Evolutionary conservation across 2,113 vertebrate genomes (phyloP).

Genomic region (Centropristis striata): DNA sequence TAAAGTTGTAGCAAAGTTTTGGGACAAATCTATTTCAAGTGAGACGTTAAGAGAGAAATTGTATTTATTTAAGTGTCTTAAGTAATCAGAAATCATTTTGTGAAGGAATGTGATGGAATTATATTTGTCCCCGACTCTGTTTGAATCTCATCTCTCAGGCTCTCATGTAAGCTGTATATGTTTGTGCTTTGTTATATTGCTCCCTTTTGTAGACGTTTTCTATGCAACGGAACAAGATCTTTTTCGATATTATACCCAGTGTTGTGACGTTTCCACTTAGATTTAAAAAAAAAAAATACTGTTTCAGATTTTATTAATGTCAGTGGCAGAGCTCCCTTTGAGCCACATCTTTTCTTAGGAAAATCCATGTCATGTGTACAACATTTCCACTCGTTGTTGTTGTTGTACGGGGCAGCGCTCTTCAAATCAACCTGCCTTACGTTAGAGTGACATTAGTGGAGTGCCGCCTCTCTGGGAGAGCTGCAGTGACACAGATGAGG

Average conservation of each 20-base stretch:
- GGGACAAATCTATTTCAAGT: conserved; percentile 59
- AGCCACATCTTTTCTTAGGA: conserved; percentile 62
- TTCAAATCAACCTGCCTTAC: conserved; percentile 50
- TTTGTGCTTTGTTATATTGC: conserved; percentile 74
- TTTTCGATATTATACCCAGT: conserved; percentile 56
- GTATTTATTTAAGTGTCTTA: conserved; percentile 67
- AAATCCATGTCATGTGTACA: conserved; percentile 36
- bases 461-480: conserved; percentile 52
- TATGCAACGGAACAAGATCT: conserved; percentile 83
- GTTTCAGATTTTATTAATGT: conserved; percentile 55
- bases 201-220: conserved; percentile 84
- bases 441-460: conserved; percentile 16
- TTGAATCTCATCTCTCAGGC: conserved; percentile 81
- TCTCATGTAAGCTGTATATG: conserved; percentile 68
- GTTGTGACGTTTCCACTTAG: conserved; percentile 61
- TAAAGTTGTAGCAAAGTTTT: conserved; percentile 54
- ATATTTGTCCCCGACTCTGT: conserved; percentile 61
- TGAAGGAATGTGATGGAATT: conserved; percentile 35
- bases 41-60: conserved; percentile 40
- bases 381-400: conserved; percentile 19
- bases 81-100: conserved; percentile 31
- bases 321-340: conserved; percentile 70
- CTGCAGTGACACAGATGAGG: conserved; percentile 45
- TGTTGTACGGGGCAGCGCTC: conserved; percentile 37
- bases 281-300: conserved; percentile 26